Evolutionary conservation across 2,888 invertebrate species (phyloP).

Genomic region (Scaptomyza caliginosa): DNA sequence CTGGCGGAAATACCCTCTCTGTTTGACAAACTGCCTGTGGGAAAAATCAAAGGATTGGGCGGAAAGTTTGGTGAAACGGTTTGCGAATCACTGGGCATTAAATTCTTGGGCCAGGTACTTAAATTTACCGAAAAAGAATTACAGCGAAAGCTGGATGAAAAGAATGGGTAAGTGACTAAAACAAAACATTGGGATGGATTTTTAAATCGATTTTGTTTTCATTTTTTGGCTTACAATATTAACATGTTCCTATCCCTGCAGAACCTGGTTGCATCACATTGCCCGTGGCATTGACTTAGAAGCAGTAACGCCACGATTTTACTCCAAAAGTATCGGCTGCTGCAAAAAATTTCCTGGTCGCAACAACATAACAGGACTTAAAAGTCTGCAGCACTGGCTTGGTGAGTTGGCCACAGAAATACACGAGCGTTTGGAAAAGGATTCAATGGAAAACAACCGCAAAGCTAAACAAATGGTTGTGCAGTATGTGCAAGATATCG

Average conservation of each 20-base stretch:
- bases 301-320: slow-evolving; percentile 92
- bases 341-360: slow-evolving; percentile 96
- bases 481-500: slow-evolving; percentile 87
- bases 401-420: slow-evolving; percentile 92
- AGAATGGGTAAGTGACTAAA: slow-evolving; percentile 89
- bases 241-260: slow-evolving; percentile 74
- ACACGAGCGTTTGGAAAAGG: slow-evolving; percentile 91
- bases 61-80: slow-evolving; percentile 96
- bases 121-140: slow-evolving; percentile 89
- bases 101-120: slow-evolving; percentile 91
- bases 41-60: slow-evolving; percentile 95
- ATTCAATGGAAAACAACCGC: slow-evolving; percentile 91
- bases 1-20: slow-evolving; percentile 75
- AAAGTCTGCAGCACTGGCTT: slow-evolving; percentile 91
- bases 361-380: slow-evolving; percentile 88
- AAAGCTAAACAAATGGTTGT: slow-evolving; percentile 91
- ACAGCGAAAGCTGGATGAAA: slow-evolving; percentile 90
- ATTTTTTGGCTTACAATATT: not conserved
- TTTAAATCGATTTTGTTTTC: too few species aligned
- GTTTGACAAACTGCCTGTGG: slow-evolving; percentile 88
- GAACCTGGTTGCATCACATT: slow-evolving; percentile 93
- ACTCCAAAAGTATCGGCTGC: slow-evolving; percentile 97
- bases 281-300: slow-evolving; percentile 94
- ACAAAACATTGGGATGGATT: not conserved
- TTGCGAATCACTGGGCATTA: slow-evolving; percentile 89